Conservation (phyloP, 1,140 invertebrate species). For the Drosophila pseudoananassae region DNA sequence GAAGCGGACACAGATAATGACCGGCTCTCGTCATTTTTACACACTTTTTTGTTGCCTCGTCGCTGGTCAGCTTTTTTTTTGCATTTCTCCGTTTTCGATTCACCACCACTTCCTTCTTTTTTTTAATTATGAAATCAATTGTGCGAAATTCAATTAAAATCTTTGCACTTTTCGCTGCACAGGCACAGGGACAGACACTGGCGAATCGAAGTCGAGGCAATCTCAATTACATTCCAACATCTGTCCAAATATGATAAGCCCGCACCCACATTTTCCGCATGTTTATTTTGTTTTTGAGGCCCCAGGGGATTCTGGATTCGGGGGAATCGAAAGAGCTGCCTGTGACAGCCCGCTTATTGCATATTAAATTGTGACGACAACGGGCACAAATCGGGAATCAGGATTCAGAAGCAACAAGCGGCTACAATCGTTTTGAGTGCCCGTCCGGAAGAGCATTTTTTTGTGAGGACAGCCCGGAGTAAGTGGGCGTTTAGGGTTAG, state of each 20-base stretch:
- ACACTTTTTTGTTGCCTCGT: slow-evolving; percentile 16
- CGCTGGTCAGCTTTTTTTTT: slow-evolving; percentile 19
- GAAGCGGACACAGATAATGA: slow-evolving; percentile 49
- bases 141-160: slow-evolving; percentile 59
- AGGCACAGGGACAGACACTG: not conserved
- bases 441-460: slow-evolving; percentile 60
- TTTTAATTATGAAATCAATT: slow-evolving; percentile 68
- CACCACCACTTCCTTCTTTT: not conserved
- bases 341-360: slow-evolving; percentile 77
- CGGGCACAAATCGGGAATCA: slow-evolving; percentile 45
- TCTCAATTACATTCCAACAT: slow-evolving; percentile 51
- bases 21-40: slow-evolving; percentile 54
- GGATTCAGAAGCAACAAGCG: slow-evolving; percentile 38
- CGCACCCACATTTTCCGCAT: slow-evolving; percentile 21
- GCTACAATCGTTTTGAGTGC: slow-evolving; percentile 49
- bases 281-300: slow-evolving; percentile 29
- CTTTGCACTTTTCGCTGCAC: slow-evolving; percentile 40
- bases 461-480: slow-evolving; percentile 7
- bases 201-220: slow-evolving; percentile 7
- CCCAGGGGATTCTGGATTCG: slow-evolving; percentile 5
- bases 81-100: not conserved
- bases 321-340: slow-evolving; percentile 20
- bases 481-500: slow-evolving; percentile 7
- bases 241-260: slow-evolving; percentile 34
- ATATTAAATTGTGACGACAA: slow-evolving; percentile 58